phyloP scores from a whole-genome alignment of 2,797 vertebrate genomes.

The Crax fasciolata region DNA sequence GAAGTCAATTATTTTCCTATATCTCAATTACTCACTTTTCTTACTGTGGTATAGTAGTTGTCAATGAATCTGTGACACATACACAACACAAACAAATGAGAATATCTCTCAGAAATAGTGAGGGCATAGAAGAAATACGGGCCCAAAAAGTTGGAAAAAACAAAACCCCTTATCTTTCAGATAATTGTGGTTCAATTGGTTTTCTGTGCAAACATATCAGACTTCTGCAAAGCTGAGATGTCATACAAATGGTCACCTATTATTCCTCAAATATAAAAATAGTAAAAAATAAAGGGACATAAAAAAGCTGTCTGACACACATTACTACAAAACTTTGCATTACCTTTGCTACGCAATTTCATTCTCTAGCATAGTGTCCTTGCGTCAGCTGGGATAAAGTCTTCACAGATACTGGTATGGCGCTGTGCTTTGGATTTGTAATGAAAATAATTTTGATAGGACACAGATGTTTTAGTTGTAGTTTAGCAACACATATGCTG shows the following conservation, averaged over 20 bases:
- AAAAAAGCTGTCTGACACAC: not conserved
- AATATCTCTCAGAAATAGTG: not conserved
- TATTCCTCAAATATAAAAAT: not conserved
- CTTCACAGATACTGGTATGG: not conserved
- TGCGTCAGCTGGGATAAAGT: not conserved
- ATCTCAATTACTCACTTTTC: not conserved
- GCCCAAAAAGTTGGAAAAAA: not conserved
- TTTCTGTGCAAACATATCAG: not conserved
- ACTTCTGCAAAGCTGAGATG: not conserved
- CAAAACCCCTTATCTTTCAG: not conserved
- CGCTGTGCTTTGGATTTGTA: not conserved
- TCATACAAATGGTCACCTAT: not conserved
- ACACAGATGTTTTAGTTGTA: not conserved
- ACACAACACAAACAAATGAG: not conserved
- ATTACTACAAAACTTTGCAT: not conserved
- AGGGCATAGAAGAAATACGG: not conserved
- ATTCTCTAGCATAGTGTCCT: not conserved
- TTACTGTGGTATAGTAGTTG: not conserved
- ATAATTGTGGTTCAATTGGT: not conserved
- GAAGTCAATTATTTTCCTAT: not conserved
- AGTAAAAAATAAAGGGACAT: not conserved
- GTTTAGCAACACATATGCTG: not conserved
- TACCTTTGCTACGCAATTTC: not conserved
- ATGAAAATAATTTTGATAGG: not conserved
- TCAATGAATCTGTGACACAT: not conserved